phyloP scores from a whole-genome alignment of 2,888 invertebrate species.

The Osedax fenrisi region DNA sequence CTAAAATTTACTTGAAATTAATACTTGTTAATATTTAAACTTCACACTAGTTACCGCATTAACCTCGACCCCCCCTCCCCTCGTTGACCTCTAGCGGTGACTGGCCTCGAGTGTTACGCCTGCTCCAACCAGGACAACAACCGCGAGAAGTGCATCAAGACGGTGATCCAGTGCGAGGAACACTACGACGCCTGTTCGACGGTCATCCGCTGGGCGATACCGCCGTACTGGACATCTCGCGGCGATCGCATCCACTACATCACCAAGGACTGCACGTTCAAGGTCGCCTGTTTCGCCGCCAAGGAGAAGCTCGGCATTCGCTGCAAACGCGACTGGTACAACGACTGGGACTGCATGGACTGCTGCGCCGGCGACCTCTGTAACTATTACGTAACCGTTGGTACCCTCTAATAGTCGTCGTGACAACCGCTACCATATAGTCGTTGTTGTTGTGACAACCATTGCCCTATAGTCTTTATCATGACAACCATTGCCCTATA shows the following conservation, averaged over 20 bases:
- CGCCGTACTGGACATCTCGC: slow-evolving; percentile 85
- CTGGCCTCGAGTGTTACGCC: slow-evolving; percentile 77
- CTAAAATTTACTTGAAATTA: too few species aligned
- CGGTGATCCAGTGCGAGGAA: slow-evolving; percentile 76
- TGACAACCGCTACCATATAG: too few species aligned
- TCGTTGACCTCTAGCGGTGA: too few species aligned
- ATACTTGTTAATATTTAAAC: too few species aligned
- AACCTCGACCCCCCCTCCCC: too few species aligned
- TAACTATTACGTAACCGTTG: slow-evolving; percentile 85
- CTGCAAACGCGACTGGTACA: slow-evolving; percentile 57
- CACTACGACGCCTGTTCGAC: slow-evolving; percentile 71
- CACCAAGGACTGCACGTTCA: slow-evolving; percentile 75
- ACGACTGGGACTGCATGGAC: slow-evolving; percentile 89
- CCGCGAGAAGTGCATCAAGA: slow-evolving; percentile 76
- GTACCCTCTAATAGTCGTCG: slow-evolving; percentile 48
- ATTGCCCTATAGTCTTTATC: too few species aligned
- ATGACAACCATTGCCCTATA: too few species aligned
- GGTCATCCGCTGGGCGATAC: slow-evolving; percentile 80
- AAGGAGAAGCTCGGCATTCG: slow-evolving; percentile 26
- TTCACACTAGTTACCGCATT: too few species aligned
- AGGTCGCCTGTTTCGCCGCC: slow-evolving; percentile 68
- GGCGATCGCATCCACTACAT: slow-evolving; percentile 84
- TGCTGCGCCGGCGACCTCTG: slow-evolving; percentile 90
- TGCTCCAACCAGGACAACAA: slow-evolving; percentile 84
- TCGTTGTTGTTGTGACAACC: background rate